Percentiles rank a stretch among this genome's conserved stretches.
phyloP scores from a whole-genome alignment of 1,140 invertebrate genomes.

The Drosophila littoralis region DNA sequence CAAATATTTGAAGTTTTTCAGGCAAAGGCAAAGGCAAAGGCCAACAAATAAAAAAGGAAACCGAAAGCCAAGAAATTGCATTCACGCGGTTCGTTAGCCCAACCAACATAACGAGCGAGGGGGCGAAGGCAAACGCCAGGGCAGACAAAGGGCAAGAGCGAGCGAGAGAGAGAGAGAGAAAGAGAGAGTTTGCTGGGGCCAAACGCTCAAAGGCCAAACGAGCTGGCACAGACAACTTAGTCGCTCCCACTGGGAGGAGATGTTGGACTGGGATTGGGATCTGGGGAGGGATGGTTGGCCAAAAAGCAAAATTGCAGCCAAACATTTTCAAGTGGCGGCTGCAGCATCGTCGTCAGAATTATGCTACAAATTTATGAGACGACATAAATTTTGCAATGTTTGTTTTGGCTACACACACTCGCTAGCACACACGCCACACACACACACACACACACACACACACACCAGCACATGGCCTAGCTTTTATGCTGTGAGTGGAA shows the following conservation, averaged over 20 bases:
- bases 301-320: slow-evolving; percentile 74
- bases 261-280: neutral
- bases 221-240: slow-evolving; percentile 53
- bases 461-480: too few relatives aligned
- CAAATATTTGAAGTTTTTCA: slow-evolving; percentile 61
- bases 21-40: slow-evolving; percentile 51
- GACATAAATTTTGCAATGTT: slow-evolving; percentile 82
- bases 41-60: slow-evolving; percentile 30
- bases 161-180: neutral
- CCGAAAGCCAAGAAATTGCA: slow-evolving; percentile 69
- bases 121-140: neutral
- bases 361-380: slow-evolving; percentile 82
- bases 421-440: slow-evolving; percentile 13
- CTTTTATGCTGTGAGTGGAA: slow-evolving; percentile 44
- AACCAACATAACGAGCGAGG: slow-evolving; percentile 60
- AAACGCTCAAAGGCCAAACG: slow-evolving; percentile 65
- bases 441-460: slow-evolving; percentile 1
- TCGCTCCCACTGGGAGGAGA: slow-evolving; percentile 15
- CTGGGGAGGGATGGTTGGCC: slow-evolving; percentile 23
- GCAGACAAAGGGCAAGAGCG: neutral
- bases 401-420: slow-evolving; percentile 73
- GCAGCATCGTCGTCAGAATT: slow-evolving; percentile 75
- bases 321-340: slow-evolving; percentile 78
- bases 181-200: slow-evolving; percentile 2
- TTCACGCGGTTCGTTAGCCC: slow-evolving; percentile 79